Conservation (phyloP, 2,888 invertebrate genomes). For the Cerceris ruficornis region DNA sequence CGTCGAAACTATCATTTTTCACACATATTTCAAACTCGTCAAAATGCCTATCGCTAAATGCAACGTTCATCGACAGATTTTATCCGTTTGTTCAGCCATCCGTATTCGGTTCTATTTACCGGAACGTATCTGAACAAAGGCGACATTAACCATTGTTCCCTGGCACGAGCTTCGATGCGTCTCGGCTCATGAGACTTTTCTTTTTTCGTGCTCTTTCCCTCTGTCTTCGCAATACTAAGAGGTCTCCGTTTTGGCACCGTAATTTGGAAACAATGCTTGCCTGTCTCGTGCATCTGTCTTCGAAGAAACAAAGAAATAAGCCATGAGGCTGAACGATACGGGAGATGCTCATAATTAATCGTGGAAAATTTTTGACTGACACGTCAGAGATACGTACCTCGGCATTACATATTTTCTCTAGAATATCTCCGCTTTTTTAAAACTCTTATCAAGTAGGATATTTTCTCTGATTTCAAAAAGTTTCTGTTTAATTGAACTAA, state of each 20-base stretch:
- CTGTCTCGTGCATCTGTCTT: neutral
- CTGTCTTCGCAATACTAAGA: neutral
- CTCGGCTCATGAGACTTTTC: neutral
- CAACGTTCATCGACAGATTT: neutral
- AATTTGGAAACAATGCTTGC: constrained; percentile 5
- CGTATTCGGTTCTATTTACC: neutral
- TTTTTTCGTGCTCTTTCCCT: neutral
- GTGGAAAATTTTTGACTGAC: no score
- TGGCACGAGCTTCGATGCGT: neutral
- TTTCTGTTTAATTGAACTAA: no score
- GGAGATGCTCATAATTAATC: no score
- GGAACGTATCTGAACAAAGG: neutral
- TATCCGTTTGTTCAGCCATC: neutral
- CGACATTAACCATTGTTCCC: constrained; percentile 10
- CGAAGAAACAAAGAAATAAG: neutral
- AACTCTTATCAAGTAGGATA: no score
- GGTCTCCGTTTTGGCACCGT: neutral
- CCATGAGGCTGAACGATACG: no score
- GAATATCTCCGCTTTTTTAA: no score
- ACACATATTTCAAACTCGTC: neutral
- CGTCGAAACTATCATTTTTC: neutral
- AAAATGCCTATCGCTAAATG: neutral
- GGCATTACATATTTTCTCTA: no score
- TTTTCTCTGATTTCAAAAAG: no score
- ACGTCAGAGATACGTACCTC: no score